Conservation (phyloP, 1,140 invertebrate genomes). For the Ylistrum balloti region DNA sequence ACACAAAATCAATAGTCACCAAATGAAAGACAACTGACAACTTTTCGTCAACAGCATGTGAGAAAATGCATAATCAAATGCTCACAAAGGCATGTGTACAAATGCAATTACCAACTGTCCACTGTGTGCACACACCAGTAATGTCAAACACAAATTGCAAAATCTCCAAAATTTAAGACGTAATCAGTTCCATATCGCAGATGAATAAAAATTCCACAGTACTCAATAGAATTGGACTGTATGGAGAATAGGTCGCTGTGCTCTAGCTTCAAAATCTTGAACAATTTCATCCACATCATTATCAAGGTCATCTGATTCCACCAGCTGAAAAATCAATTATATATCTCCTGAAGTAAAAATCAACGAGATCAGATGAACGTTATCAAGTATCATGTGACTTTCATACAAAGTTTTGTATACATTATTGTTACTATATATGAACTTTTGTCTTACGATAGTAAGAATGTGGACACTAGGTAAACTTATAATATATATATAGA, state of each 20-base stretch:
- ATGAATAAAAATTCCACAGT: background rate
- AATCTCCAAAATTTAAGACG: background rate
- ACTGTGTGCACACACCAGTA: background rate
- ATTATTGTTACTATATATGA: too few relatives aligned
- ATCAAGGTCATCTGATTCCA: slow-evolving; percentile 95
- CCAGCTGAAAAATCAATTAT: slow-evolving; percentile 89
- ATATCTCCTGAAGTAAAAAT: too few relatives aligned
- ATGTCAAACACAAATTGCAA: background rate
- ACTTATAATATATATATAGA: too few relatives aligned
- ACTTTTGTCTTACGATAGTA: too few relatives aligned
- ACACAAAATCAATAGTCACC: background rate
- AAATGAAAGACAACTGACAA: background rate
- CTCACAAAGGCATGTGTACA: background rate
- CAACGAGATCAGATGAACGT: too few relatives aligned
- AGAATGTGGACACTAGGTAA: too few relatives aligned
- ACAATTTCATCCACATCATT: slow-evolving; percentile 99
- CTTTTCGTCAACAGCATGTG: background rate
- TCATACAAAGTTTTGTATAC: too few relatives aligned
- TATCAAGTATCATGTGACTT: too few relatives aligned
- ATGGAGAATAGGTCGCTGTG: slow-evolving; percentile 93
- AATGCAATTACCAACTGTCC: background rate
- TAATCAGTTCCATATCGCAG: background rate
- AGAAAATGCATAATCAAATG: background rate
- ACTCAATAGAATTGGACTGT: slow-evolving; percentile 93
- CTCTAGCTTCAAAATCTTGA: slow-evolving; percentile 96